Percentiles rank a stretch among this genome's conserved stretches.
phyloP scores from a whole-genome alignment of 2,113 vertebrate genomes.

The Lampris incognitus region DNA sequence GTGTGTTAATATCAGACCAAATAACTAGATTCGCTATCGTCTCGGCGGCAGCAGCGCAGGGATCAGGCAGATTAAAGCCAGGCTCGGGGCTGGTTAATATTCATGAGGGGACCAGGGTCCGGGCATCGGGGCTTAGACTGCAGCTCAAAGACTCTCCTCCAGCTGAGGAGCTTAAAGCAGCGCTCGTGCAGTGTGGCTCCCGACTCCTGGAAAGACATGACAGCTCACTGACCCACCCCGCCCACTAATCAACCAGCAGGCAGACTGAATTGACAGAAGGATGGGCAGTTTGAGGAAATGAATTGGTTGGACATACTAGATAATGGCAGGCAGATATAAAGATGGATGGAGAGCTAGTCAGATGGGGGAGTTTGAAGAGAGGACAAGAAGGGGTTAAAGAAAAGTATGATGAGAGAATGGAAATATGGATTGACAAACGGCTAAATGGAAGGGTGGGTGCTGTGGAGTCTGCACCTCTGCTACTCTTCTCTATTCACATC shows the following conservation, averaged over 20 bases:
- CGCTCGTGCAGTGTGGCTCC: conserved; percentile 65
- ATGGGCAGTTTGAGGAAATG: conserved; percentile 3
- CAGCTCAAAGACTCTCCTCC: conserved; percentile 75
- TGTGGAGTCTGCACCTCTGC: background rate
- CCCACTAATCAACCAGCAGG: background rate
- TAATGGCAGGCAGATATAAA: background rate
- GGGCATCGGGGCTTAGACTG: conserved; percentile 75
- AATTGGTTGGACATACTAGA: background rate
- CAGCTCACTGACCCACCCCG: conserved; percentile 49
- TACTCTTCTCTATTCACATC: background rate
- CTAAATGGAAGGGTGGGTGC: background rate
- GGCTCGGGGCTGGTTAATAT: conserved; percentile 90
- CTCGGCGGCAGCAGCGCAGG: conserved; percentile 89
- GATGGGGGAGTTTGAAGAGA: too few species aligned
- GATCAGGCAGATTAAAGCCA: conserved; percentile 96
- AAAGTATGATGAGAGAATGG: background rate
- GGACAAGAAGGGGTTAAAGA: too few species aligned
- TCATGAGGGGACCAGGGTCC: conserved; percentile 86
- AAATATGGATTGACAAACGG: background rate
- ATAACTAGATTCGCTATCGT: conserved; percentile 99
- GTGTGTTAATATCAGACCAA: conserved; percentile 93
- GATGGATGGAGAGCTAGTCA: background rate
- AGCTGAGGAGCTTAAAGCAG: conserved; percentile 72
- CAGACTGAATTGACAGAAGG: conserved; percentile 12
- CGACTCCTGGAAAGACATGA: conserved; percentile 51